Evolutionary conservation across 1,140 invertebrate species (phyloP).

Genomic region (Chelonus insularis): DNA sequence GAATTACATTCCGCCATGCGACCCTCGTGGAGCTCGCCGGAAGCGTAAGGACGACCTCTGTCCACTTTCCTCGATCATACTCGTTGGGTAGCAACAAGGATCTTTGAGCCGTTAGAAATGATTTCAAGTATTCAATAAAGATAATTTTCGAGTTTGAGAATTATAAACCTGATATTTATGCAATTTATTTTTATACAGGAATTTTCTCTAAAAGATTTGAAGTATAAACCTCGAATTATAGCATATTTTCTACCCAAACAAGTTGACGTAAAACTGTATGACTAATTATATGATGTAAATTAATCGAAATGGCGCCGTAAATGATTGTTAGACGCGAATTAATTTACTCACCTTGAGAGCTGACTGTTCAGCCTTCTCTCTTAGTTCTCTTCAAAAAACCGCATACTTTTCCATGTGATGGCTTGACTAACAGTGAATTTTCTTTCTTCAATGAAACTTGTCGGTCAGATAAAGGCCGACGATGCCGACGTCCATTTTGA

Average conservation of each 20-base stretch:
- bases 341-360: conserved; percentile 12
- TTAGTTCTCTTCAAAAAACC: not conserved
- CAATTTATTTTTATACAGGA: too few relatives aligned
- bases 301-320: conserved; percentile 14
- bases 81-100: conserved; percentile 17
- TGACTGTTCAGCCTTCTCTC: not conserved
- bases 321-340: conserved; percentile 1
- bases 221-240: too few relatives aligned
- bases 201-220: too few relatives aligned
- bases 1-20: conserved; percentile 28
- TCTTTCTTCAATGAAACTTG: not conserved
- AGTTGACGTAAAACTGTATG: conserved; percentile 1
- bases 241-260: too few relatives aligned
- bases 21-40: conserved; percentile 13
- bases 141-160: too few relatives aligned
- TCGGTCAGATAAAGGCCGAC: conserved; percentile 2
- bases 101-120: too few relatives aligned
- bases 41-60: conserved; percentile 23
- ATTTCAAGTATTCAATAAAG: too few relatives aligned
- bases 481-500: conserved; percentile 8
- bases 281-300: conserved; percentile 20
- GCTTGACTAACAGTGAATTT: not conserved
- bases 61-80: conserved; percentile 25
- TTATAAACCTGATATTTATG: too few relatives aligned
- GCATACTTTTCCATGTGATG: not conserved